Evolutionary conservation across 2,888 invertebrate species (phyloP), one percentile per base, ranked within the genome.

Genomic region (Arge pagana): DNA sequence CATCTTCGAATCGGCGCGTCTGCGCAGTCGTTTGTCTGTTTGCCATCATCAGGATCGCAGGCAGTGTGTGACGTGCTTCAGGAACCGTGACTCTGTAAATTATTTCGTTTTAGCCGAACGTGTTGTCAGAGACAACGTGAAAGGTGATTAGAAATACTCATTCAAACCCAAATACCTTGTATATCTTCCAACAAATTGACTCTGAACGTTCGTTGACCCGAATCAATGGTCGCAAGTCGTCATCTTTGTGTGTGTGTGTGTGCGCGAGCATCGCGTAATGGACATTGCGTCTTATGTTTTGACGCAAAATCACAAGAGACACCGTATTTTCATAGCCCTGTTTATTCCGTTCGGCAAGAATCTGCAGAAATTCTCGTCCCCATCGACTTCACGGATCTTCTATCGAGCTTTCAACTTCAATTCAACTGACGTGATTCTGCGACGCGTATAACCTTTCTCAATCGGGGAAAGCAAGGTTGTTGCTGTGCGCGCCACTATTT

Each of bases 401-500:
- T n/a, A n/a, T n/a, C n/a, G n/a, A n/a, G n/a, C n/a, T n/a, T n/a
- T n/a, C n/a, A n/a, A n/a, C n/a, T n/a, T n/a, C n/a, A n/a, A n/a
- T n/a, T n/a, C n/a, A n/a, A n/a, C n/a, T n/a, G n/a, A n/a, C n/a
- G n/a, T n/a, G n/a, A n/a, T n/a, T n/a, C n/a, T n/a, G n/a, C n/a
- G n/a, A 10, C 15, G 23, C 8, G 1, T 35, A 24, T 33, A 45
- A 33, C 45, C 33, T 11, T 35, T 3, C 10, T 11, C 33, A 13
- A 13, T n/a, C 33, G 7, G 11, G 3, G 39, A 21, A 21, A 21
- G 45, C 33, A 45, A 45, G 45, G 45, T 45, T 45, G 45, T 45
- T 43, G 45, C 45, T 11, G 45, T 45, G 45, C 45, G 45, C 45
- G 45, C 45, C 45, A 45, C 31, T 45, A 33, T 45, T 33, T 33